A percentile compares a stretch with the other conserved stretches of the same genome.
Conservation (phyloP, 2,797 vertebrate species). For the Lindbergichthys nudifrons region DNA sequence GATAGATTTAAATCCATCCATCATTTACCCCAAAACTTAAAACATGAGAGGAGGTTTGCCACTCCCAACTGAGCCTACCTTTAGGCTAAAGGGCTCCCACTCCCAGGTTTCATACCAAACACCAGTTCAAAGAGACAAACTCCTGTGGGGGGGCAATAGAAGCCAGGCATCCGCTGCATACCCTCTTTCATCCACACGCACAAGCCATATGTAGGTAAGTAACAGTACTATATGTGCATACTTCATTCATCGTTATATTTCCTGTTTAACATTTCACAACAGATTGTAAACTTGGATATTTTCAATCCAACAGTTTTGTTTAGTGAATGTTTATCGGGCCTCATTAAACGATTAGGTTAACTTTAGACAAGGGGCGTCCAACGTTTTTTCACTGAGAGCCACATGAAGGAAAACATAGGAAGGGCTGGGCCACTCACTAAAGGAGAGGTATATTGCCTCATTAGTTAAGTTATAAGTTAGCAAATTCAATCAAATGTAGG, state of each 20-base stretch:
- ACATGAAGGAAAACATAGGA: too few relatives aligned
- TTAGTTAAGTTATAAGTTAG: too few relatives aligned
- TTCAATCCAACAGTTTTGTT: background rate
- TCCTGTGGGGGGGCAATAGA: background rate
- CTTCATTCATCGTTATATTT: background rate
- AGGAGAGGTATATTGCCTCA: too few relatives aligned
- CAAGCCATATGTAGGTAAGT: background rate
- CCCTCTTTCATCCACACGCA: background rate
- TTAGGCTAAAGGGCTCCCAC: too few relatives aligned
- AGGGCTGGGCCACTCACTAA: too few relatives aligned
- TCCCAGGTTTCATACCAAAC: background rate
- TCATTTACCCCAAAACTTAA: background rate
- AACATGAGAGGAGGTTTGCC: background rate
- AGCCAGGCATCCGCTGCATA: background rate
- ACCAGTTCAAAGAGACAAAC: constrained; percentile 4
- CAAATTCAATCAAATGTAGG: too few relatives aligned
- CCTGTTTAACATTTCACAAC: background rate
- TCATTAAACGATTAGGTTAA: background rate
- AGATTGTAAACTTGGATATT: background rate
- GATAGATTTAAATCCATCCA: background rate
- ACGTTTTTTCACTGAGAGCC: too few relatives aligned
- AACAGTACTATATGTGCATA: background rate
- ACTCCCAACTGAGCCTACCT: background rate
- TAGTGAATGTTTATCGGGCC: background rate
- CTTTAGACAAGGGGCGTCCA: background rate